Conservation (phyloP, 2,113 vertebrate genomes). For the Takifugu flavidus region DNA sequence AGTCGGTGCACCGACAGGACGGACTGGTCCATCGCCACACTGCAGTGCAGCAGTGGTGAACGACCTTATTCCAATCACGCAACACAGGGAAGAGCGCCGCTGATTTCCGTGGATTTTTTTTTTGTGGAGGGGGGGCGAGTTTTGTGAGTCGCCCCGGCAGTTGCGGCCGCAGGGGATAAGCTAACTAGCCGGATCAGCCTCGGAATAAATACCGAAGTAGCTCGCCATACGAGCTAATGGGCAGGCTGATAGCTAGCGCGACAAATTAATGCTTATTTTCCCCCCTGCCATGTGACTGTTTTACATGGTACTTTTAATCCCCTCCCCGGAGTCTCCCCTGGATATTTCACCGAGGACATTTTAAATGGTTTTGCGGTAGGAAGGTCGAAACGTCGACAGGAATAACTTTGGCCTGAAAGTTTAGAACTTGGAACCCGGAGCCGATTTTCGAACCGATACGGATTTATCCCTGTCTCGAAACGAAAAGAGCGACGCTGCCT, state of each 20-base stretch:
- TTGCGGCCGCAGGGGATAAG: constrained; percentile 39
- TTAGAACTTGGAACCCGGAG: constrained; percentile 33
- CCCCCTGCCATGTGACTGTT: constrained; percentile 40
- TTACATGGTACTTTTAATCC: constrained; percentile 25
- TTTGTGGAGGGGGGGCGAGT: background rate
- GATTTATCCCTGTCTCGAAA: constrained; percentile 10
- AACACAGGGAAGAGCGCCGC: constrained; percentile 55
- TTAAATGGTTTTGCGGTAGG: constrained; percentile 37
- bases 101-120: constrained; percentile 59
- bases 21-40: constrained; percentile 45
- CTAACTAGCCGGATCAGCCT: constrained; percentile 51
- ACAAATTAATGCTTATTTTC: constrained; percentile 22
- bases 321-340: constrained; percentile 7
- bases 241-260: constrained; percentile 24
- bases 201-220: constrained; percentile 25
- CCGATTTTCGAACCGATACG: constrained; percentile 17
- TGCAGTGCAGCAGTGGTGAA: constrained; percentile 64
- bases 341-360: constrained; percentile 29
- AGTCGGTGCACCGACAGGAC: constrained; percentile 44
- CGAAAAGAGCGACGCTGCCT: background rate
- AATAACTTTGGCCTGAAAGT: constrained; percentile 70
- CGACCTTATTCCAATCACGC: constrained; percentile 67
- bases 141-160: constrained; percentile 45
- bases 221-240: constrained; percentile 47
- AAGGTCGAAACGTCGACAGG: constrained; percentile 59